Evolutionary conservation across 2,113 vertebrate species (phyloP), one percentile per base, ranked within the genome.

Genomic region (Apodemus sylvaticus): DNA sequence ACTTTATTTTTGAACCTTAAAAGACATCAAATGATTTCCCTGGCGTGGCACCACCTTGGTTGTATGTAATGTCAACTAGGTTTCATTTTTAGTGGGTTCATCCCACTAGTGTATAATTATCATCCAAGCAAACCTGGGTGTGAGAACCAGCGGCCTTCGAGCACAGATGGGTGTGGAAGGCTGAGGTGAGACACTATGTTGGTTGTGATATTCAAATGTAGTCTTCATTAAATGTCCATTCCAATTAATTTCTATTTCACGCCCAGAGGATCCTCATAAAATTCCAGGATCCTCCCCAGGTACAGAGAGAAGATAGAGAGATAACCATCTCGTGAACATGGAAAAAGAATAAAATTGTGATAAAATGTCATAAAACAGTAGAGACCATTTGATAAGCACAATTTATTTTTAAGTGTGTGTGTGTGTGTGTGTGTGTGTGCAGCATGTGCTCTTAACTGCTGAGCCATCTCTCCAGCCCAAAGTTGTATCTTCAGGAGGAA

Each of bases 161-260:
- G 53, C 36, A 39, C 36, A 94, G 68, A 17, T 85, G 90, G 62
- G n/a, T 88, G 34, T 19, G 60, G 48, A 68, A 93, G 83, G 10
- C 31, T 64, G 51, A 94, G 85, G 39, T 87, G 60, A 53, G 78
- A 45, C 1, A 3, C 51, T 70, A 74, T 91, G n/a, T 68, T 77
- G 94, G 48, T 85, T 66, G 66, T 2, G 70, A n/a, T 94, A 92
- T 96, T 89, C 60, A 82, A 82, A 89, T 94, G 58, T 91, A 82
- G 53, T 91, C 62, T 92, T 97, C n/a, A 42, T 36, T 71, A 81
- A 92, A 96, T 94, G 79, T 70, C 91, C 66, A 88, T 88, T 85
- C 74, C 66, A 91, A 58, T 87, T 86, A 51, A 95, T 68, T 14
- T 93, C 94, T 88, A 64, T 95, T 79, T 82, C 62, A 79, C 45